phyloP scores from a whole-genome alignment of 2,888 invertebrate species.

The Leptothorax acervorum region DNA sequence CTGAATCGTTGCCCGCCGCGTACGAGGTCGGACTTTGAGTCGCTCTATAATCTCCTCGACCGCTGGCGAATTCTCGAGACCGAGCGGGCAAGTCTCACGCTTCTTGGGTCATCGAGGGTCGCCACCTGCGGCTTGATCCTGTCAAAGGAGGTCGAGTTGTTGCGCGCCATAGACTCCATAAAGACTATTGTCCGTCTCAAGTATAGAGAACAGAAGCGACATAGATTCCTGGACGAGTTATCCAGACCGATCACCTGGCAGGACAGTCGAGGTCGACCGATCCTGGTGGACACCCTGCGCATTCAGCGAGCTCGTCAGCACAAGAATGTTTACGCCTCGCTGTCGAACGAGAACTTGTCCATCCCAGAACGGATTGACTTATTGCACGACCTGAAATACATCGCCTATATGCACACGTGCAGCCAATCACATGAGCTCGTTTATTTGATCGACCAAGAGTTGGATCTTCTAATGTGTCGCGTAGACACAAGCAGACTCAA shows the following conservation, averaged over 20 bases:
- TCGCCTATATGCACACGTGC: conserved; percentile 88
- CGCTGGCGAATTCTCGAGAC: conserved; percentile 89
- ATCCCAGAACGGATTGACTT: conserved; percentile 90
- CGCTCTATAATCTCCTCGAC: conserved; percentile 90
- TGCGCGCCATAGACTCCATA: conserved; percentile 90
- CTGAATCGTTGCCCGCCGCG: conserved; percentile 64
- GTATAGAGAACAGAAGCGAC: conserved; percentile 87
- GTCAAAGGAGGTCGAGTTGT: conserved; percentile 91
- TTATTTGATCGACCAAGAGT: conserved; percentile 90
- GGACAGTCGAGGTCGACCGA: conserved; percentile 89
- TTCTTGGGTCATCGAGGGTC: conserved; percentile 85
- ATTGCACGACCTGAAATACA: conserved; percentile 89
- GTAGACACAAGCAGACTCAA: conserved; percentile 88
- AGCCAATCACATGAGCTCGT: conserved; percentile 88
- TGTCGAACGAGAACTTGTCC: conserved; percentile 87
- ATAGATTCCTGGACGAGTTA: conserved; percentile 89
- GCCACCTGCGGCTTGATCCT: conserved; percentile 90
- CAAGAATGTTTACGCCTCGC: conserved; percentile 90
- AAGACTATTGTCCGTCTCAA: conserved; percentile 88
- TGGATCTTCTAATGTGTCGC: conserved; percentile 89
- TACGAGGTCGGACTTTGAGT: conserved; percentile 91
- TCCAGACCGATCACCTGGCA: conserved; percentile 92
- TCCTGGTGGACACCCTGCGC: conserved; percentile 94
- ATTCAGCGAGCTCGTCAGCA: conserved; percentile 92
- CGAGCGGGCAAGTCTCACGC: conserved; percentile 27